phyloP scores from a whole-genome alignment of 2,888 invertebrate species.

The Cinara cedri region DNA sequence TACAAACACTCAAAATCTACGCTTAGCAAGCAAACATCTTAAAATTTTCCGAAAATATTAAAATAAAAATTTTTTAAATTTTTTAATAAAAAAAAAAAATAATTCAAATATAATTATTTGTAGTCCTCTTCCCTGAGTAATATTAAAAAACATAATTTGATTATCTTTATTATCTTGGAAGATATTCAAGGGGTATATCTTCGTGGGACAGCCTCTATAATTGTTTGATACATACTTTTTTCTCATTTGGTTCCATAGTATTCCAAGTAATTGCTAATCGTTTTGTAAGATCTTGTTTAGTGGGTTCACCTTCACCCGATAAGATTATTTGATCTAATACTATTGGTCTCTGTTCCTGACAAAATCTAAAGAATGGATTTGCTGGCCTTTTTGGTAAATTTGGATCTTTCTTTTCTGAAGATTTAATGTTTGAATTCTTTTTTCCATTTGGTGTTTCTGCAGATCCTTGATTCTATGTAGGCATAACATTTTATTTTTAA shows the following conservation, averaged over 20 bases:
- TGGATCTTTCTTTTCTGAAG: slow-evolving; percentile 69
- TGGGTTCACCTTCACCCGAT: slow-evolving; percentile 72
- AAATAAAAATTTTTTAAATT: too few relatives aligned
- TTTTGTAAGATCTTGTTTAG: slow-evolving; percentile 77
- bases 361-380: slow-evolving; percentile 82
- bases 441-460: slow-evolving; percentile 44
- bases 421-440: slow-evolving; percentile 58
- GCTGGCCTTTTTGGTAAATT: slow-evolving; percentile 80
- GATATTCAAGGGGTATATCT: too few relatives aligned
- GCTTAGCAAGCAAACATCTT: too few relatives aligned
- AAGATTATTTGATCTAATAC: slow-evolving; percentile 66
- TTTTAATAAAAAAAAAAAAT: too few relatives aligned
- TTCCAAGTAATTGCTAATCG: slow-evolving; percentile 78
- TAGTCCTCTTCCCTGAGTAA: too few relatives aligned
- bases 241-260: slow-evolving; percentile 72
- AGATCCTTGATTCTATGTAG: slow-evolving; percentile 33
- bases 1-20: too few relatives aligned
- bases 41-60: too few relatives aligned
- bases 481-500: neutral
- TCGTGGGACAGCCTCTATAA: too few relatives aligned
- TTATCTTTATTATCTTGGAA: too few relatives aligned
- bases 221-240: slow-evolving; percentile 67
- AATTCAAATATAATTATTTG: too few relatives aligned
- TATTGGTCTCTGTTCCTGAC: slow-evolving; percentile 78
- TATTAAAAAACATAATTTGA: too few relatives aligned